Evolutionary conservation across 2,113 vertebrate genomes (phyloP), one percentile per base, ranked within the genome.

Genomic region (Solea senegalensis): DNA sequence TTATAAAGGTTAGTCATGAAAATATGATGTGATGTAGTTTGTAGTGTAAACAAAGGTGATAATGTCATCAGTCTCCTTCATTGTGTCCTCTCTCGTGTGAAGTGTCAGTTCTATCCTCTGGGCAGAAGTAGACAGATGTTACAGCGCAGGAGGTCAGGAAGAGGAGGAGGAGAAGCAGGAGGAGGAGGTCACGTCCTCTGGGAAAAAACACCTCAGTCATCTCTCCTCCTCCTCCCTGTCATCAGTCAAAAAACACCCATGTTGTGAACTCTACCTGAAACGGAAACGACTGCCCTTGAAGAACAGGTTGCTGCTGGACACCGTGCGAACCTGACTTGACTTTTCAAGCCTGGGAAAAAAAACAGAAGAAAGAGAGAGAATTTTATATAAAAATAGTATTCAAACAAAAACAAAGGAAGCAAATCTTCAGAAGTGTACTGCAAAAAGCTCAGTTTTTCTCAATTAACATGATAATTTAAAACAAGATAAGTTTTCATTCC

Each of bases 201-300:
- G 78, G 71, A 82, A 48, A 48, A 70, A 64, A 69, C 43, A 52
- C 63, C 46, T 61, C 40, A 61, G 28, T 76, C 34, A 49, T 39
- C 65, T 8, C 77, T 74, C 51, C 51, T 86, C 85, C 72, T 86
- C 87, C 87, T 87, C 65, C 55, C 91, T 58, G 69, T 54, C 82
- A 82, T 83, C 71, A 76, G 34, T 86, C 79, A 68, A 9, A 13
- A 13, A 7, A 15, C 65, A 49, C 91, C 53, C 49, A 54, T 49
- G 53, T 16, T 0, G 51, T 62, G 65, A 80, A 83, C 81, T 73
- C 65, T 89, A 98, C 97, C 98, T 99, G 96, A 96, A 99, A 76
- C 98, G 94, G 92, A 98, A 99, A 43, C 97, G 95, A 89, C 98
- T 99, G 7, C 98, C 97, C 91, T 98, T 98, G 90, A 99, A 99